Conservation (phyloP, 1,140 invertebrate genomes). For the Lepidostoma basale region DNA sequence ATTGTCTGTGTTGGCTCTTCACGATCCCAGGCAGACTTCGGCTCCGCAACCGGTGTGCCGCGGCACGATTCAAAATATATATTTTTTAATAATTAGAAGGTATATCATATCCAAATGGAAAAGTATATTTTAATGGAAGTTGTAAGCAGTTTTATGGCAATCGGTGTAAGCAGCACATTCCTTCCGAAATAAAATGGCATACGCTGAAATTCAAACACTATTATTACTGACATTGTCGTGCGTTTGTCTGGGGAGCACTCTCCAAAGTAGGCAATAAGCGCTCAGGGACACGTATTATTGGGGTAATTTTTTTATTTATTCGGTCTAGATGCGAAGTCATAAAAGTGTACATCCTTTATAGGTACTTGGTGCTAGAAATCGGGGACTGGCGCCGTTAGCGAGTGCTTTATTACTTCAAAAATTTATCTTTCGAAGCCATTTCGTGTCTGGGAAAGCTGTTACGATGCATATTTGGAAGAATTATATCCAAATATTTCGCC, state of each 20-base stretch:
- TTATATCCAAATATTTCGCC: background rate
- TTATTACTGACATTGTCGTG: background rate
- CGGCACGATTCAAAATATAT: too few species aligned
- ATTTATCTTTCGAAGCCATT: constrained; percentile 14
- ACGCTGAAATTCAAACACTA: constrained; percentile 4
- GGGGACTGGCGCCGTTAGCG: constrained; percentile 7
- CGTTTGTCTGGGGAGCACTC: background rate
- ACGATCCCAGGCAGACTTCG: too few species aligned
- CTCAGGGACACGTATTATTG: constrained; percentile 17
- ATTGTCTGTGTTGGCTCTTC: too few species aligned
- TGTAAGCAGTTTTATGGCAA: too few species aligned
- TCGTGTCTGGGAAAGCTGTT: constrained; percentile 11
- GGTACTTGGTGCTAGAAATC: background rate
- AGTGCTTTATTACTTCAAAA: constrained; percentile 19
- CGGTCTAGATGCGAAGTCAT: constrained; percentile 11
- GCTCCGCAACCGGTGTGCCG: too few species aligned
- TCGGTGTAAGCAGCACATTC: background rate
- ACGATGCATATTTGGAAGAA: constrained; percentile 8
- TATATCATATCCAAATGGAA: too few species aligned
- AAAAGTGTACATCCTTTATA: constrained; percentile 20
- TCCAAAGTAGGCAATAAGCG: constrained; percentile 13
- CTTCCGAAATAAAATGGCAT: background rate
- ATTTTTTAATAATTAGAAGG: too few species aligned
- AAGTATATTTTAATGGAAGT: too few species aligned
- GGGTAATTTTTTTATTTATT: constrained; percentile 24